A percentile compares a stretch with the other conserved stretches of the same genome.
phyloP scores from a whole-genome alignment of 2,113 vertebrate genomes.

The Sterna hirundo region DNA sequence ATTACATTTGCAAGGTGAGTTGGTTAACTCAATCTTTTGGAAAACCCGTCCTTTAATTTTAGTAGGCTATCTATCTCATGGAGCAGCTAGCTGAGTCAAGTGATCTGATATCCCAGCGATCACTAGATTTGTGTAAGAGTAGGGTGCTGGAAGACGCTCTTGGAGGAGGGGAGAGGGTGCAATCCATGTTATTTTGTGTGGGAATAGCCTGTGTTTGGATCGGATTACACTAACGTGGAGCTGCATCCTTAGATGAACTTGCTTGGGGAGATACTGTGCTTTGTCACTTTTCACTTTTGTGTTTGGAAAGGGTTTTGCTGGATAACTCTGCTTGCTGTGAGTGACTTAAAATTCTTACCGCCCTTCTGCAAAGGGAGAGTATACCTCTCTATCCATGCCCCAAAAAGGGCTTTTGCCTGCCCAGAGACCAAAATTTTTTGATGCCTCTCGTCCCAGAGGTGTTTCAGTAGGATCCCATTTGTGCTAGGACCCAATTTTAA shows the following conservation, averaged over 20 bases:
- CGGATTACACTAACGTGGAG: not conserved
- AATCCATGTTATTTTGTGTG: not conserved
- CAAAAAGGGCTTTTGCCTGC: not conserved
- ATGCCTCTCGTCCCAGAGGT: not conserved
- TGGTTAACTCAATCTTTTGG: not conserved
- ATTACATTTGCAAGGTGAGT: not conserved
- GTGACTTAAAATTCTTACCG: not conserved
- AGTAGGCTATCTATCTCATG: not conserved
- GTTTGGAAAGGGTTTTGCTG: not conserved
- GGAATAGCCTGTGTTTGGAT: not conserved
- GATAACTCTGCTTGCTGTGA: not conserved
- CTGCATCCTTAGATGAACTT: not conserved
- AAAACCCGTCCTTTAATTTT: not conserved
- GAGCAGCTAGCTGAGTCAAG: not conserved
- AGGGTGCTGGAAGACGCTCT: not conserved
- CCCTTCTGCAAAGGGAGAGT: not conserved
- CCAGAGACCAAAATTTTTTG: not conserved
- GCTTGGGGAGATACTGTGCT: not conserved
- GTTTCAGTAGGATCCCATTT: not conserved
- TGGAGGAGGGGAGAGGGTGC: not conserved
- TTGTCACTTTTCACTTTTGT: not conserved
- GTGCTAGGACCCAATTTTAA: not conserved
- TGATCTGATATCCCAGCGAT: not conserved
- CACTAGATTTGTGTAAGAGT: not conserved
- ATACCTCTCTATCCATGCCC: rapidly evolving